Percentiles rank a stretch among this genome's conserved stretches.
phyloP scores from a whole-genome alignment of 2,797 vertebrate genomes.

The Numenius phaeopus region DNA sequence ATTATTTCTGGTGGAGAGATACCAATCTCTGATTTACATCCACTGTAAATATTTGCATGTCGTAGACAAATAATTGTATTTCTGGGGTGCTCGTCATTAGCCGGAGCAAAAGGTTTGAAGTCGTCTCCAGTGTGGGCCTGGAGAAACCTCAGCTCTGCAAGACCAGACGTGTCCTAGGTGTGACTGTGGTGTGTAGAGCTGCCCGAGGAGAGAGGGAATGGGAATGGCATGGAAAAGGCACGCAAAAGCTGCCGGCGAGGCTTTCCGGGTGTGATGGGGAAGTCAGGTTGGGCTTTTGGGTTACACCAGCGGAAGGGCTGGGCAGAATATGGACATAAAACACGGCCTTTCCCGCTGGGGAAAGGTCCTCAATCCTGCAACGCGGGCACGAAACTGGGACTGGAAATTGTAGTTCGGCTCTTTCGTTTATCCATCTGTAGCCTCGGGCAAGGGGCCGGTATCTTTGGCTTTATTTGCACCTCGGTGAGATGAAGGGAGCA shows the following conservation, averaged over 20 bases:
- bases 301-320: neutral
- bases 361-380: neutral
- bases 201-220: neutral
- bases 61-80: neutral
- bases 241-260: neutral
- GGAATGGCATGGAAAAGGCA: neutral
- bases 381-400: neutral
- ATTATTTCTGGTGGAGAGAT: neutral
- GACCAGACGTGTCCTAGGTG: neutral
- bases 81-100: neutral
- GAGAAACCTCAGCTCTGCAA: neutral
- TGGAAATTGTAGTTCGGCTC: neutral
- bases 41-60: neutral
- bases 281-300: neutral
- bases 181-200: neutral
- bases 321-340: neutral
- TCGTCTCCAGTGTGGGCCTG: neutral
- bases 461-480: neutral
- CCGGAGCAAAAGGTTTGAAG: neutral
- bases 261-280: too few relatives aligned
- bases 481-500: neutral
- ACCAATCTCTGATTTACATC: neutral
- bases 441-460: neutral
- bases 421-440: neutral
- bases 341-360: neutral